phyloP scores from a whole-genome alignment of 1,140 invertebrate genomes.

The Drosophila teissieri region DNA sequence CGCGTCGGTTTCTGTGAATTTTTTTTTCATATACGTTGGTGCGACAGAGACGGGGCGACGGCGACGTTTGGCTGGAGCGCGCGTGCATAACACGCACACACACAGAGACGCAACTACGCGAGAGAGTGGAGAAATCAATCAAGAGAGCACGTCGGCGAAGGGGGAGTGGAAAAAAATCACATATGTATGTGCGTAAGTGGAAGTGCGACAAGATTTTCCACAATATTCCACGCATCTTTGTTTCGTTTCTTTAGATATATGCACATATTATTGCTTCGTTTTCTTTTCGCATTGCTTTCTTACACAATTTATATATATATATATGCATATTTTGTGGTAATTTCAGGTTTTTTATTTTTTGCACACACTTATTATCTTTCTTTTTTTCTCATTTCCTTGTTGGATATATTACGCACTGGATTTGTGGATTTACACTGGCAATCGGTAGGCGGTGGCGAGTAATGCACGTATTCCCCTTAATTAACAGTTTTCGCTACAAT shows the following conservation, averaged over 20 bases:
- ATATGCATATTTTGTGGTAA: conserved; percentile 44
- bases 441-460: conserved; percentile 65
- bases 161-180: conserved; percentile 64
- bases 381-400: conserved; percentile 8
- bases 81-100: conserved; percentile 75
- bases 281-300: conserved; percentile 58
- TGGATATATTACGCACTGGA: conserved; percentile 48
- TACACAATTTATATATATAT: conserved; percentile 58
- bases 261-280: conserved; percentile 45
- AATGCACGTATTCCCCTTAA: conserved; percentile 78
- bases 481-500: conserved; percentile 63
- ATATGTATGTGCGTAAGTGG: conserved; percentile 52
- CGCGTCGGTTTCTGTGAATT: conserved; percentile 14
- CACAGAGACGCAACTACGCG: conserved; percentile 41
- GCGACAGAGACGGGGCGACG: conserved; percentile 48
- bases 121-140: conserved; percentile 79
- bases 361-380: conserved; percentile 48
- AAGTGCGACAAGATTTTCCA: conserved; percentile 62
- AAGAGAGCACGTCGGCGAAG: conserved; percentile 48
- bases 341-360: conserved; percentile 68
- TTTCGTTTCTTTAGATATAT: conserved; percentile 43
- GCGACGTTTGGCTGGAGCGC: conserved; percentile 69
- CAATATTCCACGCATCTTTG: conserved; percentile 62
- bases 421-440: conserved; percentile 58
- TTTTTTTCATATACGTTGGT: conserved; percentile 47